A percentile compares a stretch with the other conserved stretches of the same genome.
These are phyloP conservation scores for Lymantria monacha DNA, from an alignment of 2,888 invertebrate genomes.

Conservation along the genomic window DNA sequence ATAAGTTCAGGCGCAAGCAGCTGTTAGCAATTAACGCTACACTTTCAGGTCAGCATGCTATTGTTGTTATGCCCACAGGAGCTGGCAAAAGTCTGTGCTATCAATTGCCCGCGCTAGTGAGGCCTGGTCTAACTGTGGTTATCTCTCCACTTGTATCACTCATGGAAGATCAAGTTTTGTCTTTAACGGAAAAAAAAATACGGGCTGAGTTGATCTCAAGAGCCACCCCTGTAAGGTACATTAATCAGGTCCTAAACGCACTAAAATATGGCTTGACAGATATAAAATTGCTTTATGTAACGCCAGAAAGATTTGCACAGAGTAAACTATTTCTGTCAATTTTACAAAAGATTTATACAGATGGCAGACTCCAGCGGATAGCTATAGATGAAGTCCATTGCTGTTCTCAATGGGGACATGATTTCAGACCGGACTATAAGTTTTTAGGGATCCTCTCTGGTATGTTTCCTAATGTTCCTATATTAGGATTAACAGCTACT, in stretches of 20 bases:
- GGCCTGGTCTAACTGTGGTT: constrained; percentile 87
- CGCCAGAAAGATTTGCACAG: constrained; percentile 94
- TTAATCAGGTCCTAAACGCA: constrained; percentile 71
- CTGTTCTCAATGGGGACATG: constrained; percentile 97
- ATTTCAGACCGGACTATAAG: constrained; percentile 95
- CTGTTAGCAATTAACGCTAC: constrained; percentile 93
- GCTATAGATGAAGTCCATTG: constrained; percentile 97
- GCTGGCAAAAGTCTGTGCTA: constrained; percentile 96
- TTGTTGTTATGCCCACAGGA: constrained; percentile 94
- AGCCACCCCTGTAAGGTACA: constrained; percentile 83
- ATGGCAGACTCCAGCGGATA: constrained; percentile 87
- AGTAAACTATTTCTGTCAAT: constrained; percentile 93
- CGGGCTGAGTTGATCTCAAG: constrained; percentile 87
- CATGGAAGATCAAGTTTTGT: constrained; percentile 94
- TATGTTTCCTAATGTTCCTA: constrained; percentile 91
- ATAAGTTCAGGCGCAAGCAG: constrained; percentile 89
- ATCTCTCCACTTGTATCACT: constrained; percentile 93
- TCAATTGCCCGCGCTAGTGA: constrained; percentile 90
- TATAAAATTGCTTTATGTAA: constrained; percentile 92
- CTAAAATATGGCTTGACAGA: constrained; percentile 83
- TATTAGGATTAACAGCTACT: constrained; percentile 95
- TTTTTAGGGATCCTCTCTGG: constrained; percentile 90
- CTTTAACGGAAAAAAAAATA: constrained; percentile 84
- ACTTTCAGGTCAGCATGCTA: constrained; percentile 88
- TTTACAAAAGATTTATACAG: constrained; percentile 89